Evolutionary conservation across 2,797 vertebrate species (phyloP).

Genomic region (Ambastaia sidthimunki): DNA sequence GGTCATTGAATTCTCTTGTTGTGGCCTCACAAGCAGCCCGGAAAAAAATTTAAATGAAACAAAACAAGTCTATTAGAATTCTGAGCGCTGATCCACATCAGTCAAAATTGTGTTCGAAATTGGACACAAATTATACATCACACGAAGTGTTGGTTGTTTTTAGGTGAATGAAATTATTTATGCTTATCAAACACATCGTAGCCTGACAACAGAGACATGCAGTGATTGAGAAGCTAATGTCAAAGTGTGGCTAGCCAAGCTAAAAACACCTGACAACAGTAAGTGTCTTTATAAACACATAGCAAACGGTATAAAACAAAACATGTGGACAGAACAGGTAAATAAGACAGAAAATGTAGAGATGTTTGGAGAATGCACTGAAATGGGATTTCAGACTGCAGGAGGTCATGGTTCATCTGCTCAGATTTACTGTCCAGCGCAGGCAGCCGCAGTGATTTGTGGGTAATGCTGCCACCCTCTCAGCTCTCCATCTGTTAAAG

Average conservation of each 20-base stretch:
- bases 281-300: too few relatives aligned
- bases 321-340: neutral
- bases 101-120: neutral
- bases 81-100: conserved; percentile 48
- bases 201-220: neutral
- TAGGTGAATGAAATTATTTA: conserved; percentile 6
- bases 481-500: conserved; percentile 55
- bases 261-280: neutral
- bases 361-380: conserved; percentile 41
- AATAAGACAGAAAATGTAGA: conserved; percentile 25
- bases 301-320: neutral
- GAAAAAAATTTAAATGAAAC: conserved; percentile 55
- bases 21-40: conserved; percentile 55
- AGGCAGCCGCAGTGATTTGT: conserved; percentile 62
- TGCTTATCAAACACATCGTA: neutral
- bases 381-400: conserved; percentile 59
- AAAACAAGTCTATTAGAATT: conserved; percentile 52
- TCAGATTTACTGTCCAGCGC: conserved; percentile 60
- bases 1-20: conserved; percentile 60
- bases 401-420: conserved; percentile 64
- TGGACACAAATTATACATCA: conserved; percentile 20
- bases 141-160: conserved; percentile 4
- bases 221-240: neutral
- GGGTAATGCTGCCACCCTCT: conserved; percentile 60
- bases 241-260: neutral